These are phyloP conservation scores for Ennomos fuscantarius DNA, from an alignment of 2,888 invertebrate species.

Conservation along the genomic window DNA sequence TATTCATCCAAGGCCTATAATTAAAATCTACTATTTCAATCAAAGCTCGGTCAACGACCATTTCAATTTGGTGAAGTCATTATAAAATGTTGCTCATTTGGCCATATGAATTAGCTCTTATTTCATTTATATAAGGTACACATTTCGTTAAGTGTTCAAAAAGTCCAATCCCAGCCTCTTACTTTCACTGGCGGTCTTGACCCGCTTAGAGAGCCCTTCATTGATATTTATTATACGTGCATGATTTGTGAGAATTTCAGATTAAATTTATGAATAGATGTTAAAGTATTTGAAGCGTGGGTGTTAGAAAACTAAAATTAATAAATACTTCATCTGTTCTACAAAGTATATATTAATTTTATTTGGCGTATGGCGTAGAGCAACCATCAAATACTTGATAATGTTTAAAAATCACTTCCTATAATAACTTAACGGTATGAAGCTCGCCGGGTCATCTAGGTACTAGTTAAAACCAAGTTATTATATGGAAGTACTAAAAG, in stretches of 20 bases:
- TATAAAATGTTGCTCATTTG: slow-evolving; percentile 22
- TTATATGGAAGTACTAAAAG: too few species aligned
- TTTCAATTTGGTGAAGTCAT: slow-evolving; percentile 31
- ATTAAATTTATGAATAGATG: slow-evolving; percentile 38
- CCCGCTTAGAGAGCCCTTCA: slow-evolving; percentile 59
- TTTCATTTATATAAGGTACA: slow-evolving; percentile 26
- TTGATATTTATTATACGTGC: slow-evolving; percentile 44
- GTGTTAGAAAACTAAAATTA: slow-evolving; percentile 22
- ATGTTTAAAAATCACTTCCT: too few species aligned
- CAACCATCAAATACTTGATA: too few species aligned
- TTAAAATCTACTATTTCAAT: slow-evolving; percentile 31
- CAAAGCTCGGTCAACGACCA: slow-evolving; percentile 27
- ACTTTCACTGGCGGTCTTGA: slow-evolving; percentile 68
- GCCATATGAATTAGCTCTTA: slow-evolving; percentile 18
- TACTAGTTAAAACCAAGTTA: too few species aligned
- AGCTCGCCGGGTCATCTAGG: too few species aligned
- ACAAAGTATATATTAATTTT: too few species aligned
- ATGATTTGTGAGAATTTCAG: slow-evolving; percentile 41
- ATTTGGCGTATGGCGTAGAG: too few species aligned
- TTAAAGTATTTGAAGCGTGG: slow-evolving; percentile 27
- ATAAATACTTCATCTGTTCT: not conserved
- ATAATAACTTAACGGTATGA: too few species aligned
- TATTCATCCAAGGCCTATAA: slow-evolving; percentile 18
- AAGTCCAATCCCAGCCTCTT: slow-evolving; percentile 33
- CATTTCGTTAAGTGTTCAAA: slow-evolving; percentile 15